These are phyloP conservation scores for Pocillopora verrucosa DNA, from an alignment of 64 coral and sea anemone species.

Conservation along the genomic window DNA sequence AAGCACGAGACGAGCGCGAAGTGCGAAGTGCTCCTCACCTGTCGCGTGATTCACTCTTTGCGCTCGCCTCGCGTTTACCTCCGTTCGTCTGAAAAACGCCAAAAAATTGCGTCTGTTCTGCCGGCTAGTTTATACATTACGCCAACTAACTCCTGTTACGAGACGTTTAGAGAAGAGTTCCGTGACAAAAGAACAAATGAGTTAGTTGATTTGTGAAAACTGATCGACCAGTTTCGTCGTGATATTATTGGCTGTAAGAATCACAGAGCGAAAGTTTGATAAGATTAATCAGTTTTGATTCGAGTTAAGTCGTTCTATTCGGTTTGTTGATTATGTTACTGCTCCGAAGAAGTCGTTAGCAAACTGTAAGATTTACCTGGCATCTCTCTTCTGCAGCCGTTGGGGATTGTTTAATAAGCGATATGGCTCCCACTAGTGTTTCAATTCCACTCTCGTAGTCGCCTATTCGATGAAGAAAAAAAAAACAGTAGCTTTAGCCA, in stretches of 20 bases:
- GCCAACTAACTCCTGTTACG: not conserved
- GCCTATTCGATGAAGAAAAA: slow-evolving; percentile 9
- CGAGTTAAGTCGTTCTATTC: not conserved
- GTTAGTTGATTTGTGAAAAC: too few species aligned
- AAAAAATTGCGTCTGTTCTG: too few species aligned
- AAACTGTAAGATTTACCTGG: slow-evolving; percentile 53
- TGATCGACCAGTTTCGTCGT: not conserved
- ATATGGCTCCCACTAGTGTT: slow-evolving; percentile 92
- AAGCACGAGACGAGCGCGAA: too few species aligned
- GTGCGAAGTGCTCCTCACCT: too few species aligned
- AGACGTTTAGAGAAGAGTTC: not conserved
- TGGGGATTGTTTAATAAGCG: slow-evolving; percentile 96
- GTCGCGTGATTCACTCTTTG: too few species aligned
- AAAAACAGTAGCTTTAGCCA: not conserved
- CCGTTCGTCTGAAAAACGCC: too few species aligned
- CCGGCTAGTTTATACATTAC: too few species aligned
- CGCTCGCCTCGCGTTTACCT: too few species aligned
- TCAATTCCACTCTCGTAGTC: slow-evolving; percentile 98
- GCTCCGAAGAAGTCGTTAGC: too few species aligned
- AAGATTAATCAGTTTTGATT: not conserved
- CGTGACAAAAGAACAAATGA: too few species aligned
- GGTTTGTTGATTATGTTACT: too few species aligned
- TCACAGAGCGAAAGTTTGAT: not conserved
- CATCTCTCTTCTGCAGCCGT: slow-evolving; percentile 89
- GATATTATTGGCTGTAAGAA: too few species aligned